Conservation (phyloP, 2,113 vertebrate genomes). For the Zosterops lateralis region DNA sequence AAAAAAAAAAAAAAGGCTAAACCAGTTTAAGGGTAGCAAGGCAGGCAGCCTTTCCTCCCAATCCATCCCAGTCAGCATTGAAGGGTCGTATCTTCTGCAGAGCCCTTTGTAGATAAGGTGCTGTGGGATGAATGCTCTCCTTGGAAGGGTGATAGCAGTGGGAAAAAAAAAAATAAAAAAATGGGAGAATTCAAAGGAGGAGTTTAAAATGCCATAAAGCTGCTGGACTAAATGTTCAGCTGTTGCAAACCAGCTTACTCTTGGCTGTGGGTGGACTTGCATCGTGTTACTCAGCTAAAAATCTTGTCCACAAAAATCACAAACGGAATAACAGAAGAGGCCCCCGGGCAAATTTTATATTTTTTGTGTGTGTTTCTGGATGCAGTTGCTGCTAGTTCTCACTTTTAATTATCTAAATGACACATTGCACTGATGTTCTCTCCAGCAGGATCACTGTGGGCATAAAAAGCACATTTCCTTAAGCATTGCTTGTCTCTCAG, state of each 20-base stretch:
- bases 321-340: neutral
- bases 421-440: neutral
- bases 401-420: conserved; percentile 13
- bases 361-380: neutral
- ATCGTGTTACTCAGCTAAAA: neutral
- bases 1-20: neutral
- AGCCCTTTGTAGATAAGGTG: conserved; percentile 30
- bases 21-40: neutral
- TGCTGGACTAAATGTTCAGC: neutral
- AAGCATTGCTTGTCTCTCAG: neutral
- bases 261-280: conserved; percentile 3
- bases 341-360: neutral
- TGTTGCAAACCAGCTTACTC: conserved; percentile 23
- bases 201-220: neutral
- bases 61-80: neutral
- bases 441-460: neutral
- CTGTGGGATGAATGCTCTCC: neutral
- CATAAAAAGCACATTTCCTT: neutral
- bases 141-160: neutral
- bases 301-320: neutral
- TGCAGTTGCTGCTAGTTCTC: neutral
- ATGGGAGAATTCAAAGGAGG: neutral
- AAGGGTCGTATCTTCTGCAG: neutral
- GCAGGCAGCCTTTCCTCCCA: neutral
- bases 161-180: neutral